These are phyloP conservation scores for Mya arenaria DNA, from an alignment of 1,140 invertebrate species.

Conservation along the genomic window DNA sequence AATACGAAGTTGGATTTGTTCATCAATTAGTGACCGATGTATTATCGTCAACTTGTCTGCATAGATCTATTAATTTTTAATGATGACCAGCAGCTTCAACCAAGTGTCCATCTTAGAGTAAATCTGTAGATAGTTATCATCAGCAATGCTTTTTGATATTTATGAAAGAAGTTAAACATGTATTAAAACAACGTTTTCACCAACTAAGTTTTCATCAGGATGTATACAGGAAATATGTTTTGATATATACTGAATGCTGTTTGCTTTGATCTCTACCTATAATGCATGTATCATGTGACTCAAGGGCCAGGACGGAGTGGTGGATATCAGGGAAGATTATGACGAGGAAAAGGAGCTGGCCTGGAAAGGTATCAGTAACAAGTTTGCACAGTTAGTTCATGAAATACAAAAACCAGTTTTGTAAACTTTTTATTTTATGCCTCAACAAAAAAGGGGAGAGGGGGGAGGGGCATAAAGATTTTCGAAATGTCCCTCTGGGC, in stretches of 20 bases:
- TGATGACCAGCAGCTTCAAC: too few relatives aligned
- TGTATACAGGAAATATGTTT: too few relatives aligned
- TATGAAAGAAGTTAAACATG: too few relatives aligned
- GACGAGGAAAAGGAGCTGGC: conserved; percentile 63
- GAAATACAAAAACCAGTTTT: background rate
- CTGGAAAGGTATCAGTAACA: conserved; percentile 61
- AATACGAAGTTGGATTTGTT: background rate
- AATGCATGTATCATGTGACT: too few relatives aligned
- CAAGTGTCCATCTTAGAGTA: too few relatives aligned
- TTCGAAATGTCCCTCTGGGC: background rate
- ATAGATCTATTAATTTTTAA: too few relatives aligned
- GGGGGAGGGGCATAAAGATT: background rate
- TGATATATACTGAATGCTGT: too few relatives aligned
- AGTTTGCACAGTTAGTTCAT: background rate
- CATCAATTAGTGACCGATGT: background rate
- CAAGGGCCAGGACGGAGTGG: conserved; percentile 39
- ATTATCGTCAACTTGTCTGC: background rate
- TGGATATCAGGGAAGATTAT: conserved; percentile 68
- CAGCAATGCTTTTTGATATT: too few relatives aligned
- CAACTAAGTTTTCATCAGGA: too few relatives aligned
- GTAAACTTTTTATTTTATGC: background rate
- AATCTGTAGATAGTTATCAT: too few relatives aligned
- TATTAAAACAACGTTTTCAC: too few relatives aligned
- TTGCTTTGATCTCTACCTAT: too few relatives aligned
- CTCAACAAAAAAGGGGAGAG: background rate